Base-by-base conservation (phyloP, 2,113 vertebrate genomes). In the Epinephelus moara region DNA sequence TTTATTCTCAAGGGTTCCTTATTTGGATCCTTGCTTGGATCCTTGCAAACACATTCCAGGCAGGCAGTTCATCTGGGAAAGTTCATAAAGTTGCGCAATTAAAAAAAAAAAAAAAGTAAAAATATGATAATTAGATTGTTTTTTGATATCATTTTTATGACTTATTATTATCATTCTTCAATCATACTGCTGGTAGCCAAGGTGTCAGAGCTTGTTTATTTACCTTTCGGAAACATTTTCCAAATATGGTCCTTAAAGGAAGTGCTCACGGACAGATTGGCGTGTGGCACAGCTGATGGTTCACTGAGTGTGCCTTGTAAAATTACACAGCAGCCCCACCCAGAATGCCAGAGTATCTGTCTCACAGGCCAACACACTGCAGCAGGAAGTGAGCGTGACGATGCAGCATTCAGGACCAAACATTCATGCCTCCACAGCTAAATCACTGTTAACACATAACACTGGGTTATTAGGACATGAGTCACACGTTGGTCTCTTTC, bases 401-500 rank as follows among this genome's bases (percentile, higher is more conserved):
- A 30, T 3, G 66, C 68, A 77, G 69, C 40, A 85, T 25, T 79
- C 40, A 40, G 61, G 80, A 78, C 15, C 13, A 81, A 85, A 80
- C 67, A 82, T 70, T 61, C 85, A 63, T 79, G 63, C 25, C 67
- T 70, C 49, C 7, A 3, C 23, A 9, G 72, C 30, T 52, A 52
- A 79, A 87, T 84, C 78, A 60, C 64, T 69, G 56, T 76, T 63
- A 37, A 70, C 66, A 57, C 69, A n/a, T 68, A 14, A 33, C 37
- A 14, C 60, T 14, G 4, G 42, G 49, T 78, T 23, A 73, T 88
- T n/a, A 45, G 40, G 4, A 67, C 70, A 78, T 87, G 84, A 88
- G 59, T 92, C 90, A 93, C 30, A 17, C 45, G 3, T 15, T 0
- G 4, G n/a, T 59, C 42, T 77, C 82, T 89, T 89, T 91, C 78